Conservation (phyloP, 2,888 invertebrate species). For the Schizaphis graminum region DNA sequence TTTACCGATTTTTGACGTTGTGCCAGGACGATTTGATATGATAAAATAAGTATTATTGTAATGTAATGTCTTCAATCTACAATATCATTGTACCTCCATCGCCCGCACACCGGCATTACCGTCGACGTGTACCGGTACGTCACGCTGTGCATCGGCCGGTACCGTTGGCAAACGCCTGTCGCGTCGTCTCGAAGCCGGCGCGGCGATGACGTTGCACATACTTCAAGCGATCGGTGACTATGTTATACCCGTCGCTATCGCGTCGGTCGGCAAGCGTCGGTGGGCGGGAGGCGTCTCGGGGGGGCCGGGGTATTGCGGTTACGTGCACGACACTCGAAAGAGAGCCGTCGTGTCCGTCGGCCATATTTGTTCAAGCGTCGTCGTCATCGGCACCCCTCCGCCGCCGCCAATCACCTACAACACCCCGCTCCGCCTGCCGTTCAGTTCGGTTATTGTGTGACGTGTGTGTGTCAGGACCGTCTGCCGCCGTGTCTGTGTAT, state of each 20-base stretch:
- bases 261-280: background rate
- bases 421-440: background rate
- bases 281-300: background rate
- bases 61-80: background rate
- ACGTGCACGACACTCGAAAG: background rate
- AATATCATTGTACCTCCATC: background rate
- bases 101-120: background rate
- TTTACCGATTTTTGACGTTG: background rate
- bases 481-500: constrained; percentile 29
- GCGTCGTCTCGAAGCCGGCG: background rate
- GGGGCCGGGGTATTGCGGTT: background rate
- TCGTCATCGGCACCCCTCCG: background rate
- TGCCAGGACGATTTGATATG: background rate
- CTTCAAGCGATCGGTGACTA: background rate
- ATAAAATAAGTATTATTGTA: background rate
- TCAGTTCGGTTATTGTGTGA: background rate
- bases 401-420: background rate
- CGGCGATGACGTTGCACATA: constrained; percentile 54
- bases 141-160: background rate
- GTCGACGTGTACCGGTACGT: background rate
- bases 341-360: background rate
- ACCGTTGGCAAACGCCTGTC: background rate
- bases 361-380: constrained; percentile 39
- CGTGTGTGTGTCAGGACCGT: constrained; percentile 15
- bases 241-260: background rate